Evolutionary conservation across 2,888 invertebrate genomes (phyloP).

Genomic region (Mesochorus sp.): DNA sequence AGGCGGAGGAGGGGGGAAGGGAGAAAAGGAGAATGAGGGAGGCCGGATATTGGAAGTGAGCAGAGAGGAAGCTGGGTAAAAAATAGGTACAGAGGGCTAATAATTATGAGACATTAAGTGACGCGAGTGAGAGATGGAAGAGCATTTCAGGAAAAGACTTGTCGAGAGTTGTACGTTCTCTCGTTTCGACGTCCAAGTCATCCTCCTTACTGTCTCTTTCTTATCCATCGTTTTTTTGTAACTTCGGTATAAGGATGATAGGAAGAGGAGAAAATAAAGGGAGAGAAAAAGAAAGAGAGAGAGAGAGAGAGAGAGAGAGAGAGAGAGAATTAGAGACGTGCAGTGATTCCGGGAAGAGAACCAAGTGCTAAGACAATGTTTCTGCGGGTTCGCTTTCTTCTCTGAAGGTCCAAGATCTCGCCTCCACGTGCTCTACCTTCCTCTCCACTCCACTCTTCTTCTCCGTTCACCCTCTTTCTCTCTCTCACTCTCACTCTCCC

Average conservation of each 20-base stretch:
- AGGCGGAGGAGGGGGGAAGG: constrained; percentile 16
- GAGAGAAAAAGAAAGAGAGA: constrained; percentile 1
- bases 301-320: constrained; percentile 36
- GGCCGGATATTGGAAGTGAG: constrained; percentile 58
- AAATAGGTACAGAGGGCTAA: constrained; percentile 76
- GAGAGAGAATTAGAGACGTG: constrained; percentile 54
- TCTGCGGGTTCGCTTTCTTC: constrained; percentile 64
- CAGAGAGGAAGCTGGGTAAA: constrained; percentile 61
- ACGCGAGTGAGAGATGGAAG: constrained; percentile 75
- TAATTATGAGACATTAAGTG: constrained; percentile 81
- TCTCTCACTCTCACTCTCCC: constrained; percentile 41
- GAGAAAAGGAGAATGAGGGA: constrained; percentile 18
- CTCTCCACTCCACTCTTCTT: no score
- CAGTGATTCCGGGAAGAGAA: constrained; percentile 65
- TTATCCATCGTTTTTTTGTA: constrained; percentile 29
- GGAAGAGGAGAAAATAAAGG: not conserved
- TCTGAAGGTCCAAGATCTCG: constrained; percentile 59
- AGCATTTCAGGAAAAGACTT: constrained; percentile 67
- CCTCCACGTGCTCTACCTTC: constrained; percentile 45
- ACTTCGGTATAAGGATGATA: not conserved
- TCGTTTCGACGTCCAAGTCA: constrained; percentile 37
- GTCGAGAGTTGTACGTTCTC: constrained; percentile 31
- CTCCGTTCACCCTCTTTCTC: no score
- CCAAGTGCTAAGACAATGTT: constrained; percentile 65
- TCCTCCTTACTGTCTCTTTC: constrained; percentile 41